phyloP scores from a whole-genome alignment of 1,140 invertebrate genomes.

The Ganaspis sp. region DNA sequence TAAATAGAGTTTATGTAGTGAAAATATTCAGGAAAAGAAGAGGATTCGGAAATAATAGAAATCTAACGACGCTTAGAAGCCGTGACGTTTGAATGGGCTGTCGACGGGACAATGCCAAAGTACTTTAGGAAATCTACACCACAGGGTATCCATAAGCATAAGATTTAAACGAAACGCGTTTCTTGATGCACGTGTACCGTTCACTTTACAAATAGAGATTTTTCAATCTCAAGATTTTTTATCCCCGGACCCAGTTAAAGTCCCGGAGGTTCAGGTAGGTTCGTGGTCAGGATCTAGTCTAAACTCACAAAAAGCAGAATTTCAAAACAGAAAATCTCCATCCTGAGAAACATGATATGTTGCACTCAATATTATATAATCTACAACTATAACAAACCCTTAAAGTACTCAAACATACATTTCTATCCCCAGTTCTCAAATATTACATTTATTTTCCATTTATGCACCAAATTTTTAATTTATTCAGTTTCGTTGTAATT shows the following conservation, averaged over 20 bases:
- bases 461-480: no score
- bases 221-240: not conserved
- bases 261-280: not conserved
- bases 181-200: not conserved
- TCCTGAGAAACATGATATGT: no score
- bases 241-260: not conserved
- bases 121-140: not conserved
- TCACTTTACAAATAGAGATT: conserved; percentile 10
- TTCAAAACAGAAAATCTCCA: no score
- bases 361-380: no score
- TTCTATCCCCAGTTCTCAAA: no score
- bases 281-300: not conserved
- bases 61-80: conserved; percentile 1
- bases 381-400: no score
- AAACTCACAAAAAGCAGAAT: no score
- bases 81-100: conserved; percentile 5
- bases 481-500: no score
- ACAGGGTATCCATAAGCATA: not conserved
- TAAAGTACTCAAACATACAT: no score
- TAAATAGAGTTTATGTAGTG: conserved; percentile 12
- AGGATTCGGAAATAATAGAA: conserved; percentile 22
- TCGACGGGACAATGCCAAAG: conserved; percentile 1
- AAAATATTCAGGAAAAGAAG: conserved; percentile 22
- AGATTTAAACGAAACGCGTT: not conserved
- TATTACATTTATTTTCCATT: no score